Conservation (phyloP, 2,888 invertebrate species). For the Apoda limacodes region DNA sequence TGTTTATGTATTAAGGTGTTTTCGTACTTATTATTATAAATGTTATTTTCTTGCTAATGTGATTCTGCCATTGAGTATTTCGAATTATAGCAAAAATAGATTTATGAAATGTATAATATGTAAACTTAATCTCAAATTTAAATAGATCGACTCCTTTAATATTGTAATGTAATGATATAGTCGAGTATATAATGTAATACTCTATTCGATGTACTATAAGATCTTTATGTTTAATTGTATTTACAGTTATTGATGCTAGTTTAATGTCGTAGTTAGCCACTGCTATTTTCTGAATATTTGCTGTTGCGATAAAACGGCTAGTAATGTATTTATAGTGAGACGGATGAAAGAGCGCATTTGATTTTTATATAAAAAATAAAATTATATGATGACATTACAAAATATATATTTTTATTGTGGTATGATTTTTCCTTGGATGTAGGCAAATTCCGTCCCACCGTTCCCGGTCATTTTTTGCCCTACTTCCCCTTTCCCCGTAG, state of each 20-base stretch:
- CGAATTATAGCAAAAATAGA: slow-evolving; percentile 63
- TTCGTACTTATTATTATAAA: slow-evolving; percentile 60
- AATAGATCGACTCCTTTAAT: slow-evolving; percentile 29
- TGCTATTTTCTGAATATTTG: slow-evolving; percentile 66
- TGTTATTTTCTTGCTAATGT: slow-evolving; percentile 54
- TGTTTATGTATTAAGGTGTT: slow-evolving; percentile 57
- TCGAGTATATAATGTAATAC: slow-evolving; percentile 32
- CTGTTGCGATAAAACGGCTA: slow-evolving; percentile 49
- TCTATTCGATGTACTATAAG: slow-evolving; percentile 55
- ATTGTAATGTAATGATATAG: too few relatives aligned
- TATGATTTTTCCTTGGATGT: too few relatives aligned
- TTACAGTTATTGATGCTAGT: slow-evolving; percentile 60
- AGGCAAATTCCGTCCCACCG: too few relatives aligned
- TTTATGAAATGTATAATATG: slow-evolving; percentile 53
- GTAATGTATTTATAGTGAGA: slow-evolving; percentile 62
- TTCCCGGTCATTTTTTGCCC: too few relatives aligned
- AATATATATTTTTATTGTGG: too few relatives aligned
- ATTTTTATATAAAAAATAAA: slow-evolving; percentile 68
- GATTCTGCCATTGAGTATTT: slow-evolving; percentile 52
- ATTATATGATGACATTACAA: slow-evolving; percentile 54
- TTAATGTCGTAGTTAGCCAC: slow-evolving; percentile 64
- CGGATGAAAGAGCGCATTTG: slow-evolving; percentile 59
- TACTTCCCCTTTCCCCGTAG: too few relatives aligned
- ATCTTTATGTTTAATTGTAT: slow-evolving; percentile 48
- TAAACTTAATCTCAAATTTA: slow-evolving; percentile 37